Percentiles rank a stretch among this genome's conserved stretches.
Evolutionary conservation across 2,888 invertebrate genomes (phyloP).

Genomic region (Heliconius ismenius): DNA sequence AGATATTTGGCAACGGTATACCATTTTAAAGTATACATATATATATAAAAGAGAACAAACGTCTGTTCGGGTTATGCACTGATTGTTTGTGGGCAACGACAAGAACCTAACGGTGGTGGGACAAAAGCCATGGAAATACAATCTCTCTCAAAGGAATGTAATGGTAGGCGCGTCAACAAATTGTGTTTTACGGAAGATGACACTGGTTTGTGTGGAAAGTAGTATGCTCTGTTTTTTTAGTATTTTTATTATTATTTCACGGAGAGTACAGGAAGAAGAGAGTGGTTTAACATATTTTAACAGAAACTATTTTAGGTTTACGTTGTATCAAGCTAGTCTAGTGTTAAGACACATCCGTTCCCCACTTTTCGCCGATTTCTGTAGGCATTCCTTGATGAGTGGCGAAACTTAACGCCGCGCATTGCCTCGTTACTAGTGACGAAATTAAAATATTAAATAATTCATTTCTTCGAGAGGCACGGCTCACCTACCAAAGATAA

Average conservation of each 20-base stretch:
- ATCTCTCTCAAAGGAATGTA: slow-evolving; percentile 44
- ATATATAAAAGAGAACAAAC: slow-evolving; percentile 48
- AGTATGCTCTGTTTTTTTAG: neutral
- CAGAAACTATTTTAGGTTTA: too few relatives aligned
- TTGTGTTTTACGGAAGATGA: slow-evolving; percentile 34
- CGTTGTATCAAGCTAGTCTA: too few relatives aligned
- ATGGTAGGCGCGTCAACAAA: slow-evolving; percentile 36
- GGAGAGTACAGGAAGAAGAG: too few relatives aligned
- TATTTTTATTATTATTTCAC: too few relatives aligned
- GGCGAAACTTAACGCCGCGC: too few relatives aligned
- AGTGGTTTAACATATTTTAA: too few relatives aligned
- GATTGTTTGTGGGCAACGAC: slow-evolving; percentile 58
- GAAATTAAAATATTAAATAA: too few relatives aligned
- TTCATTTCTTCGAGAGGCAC: neutral
- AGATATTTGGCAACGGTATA: slow-evolving; percentile 51
- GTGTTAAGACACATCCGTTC: too few relatives aligned
- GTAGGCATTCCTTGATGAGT: too few relatives aligned
- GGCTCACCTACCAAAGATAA: too few relatives aligned
- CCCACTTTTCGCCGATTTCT: too few relatives aligned
- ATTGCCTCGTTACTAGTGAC: too few relatives aligned
- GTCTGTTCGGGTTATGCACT: slow-evolving; percentile 70
- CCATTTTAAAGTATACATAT: slow-evolving; percentile 45
- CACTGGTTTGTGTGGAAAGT: slow-evolving; percentile 16
- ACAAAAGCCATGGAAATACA: slow-evolving; percentile 51
- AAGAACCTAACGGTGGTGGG: slow-evolving; percentile 62